Evolutionary conservation across 2,888 invertebrate species (phyloP).

Genomic region (Lithophane leautieri): DNA sequence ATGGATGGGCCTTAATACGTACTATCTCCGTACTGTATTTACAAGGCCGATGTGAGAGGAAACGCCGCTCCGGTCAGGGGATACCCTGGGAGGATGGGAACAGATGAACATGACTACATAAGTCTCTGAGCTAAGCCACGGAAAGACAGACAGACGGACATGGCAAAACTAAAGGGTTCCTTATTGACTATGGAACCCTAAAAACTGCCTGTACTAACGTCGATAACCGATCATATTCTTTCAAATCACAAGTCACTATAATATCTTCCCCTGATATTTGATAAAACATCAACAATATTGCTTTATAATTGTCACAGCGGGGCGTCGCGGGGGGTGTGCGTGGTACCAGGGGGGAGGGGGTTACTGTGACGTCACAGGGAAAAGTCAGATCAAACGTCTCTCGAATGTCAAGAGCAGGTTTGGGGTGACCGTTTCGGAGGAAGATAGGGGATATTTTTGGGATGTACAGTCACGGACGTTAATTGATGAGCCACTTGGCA

Average conservation of each 20-base stretch:
- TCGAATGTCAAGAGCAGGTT: constrained; percentile 55
- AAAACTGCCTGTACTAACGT: background rate
- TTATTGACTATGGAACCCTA: too few species aligned
- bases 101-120: too few species aligned
- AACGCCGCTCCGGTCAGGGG: too few species aligned
- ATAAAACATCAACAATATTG: constrained; percentile 55
- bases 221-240: constrained; percentile 24
- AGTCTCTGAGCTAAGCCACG: too few species aligned
- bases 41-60: too few species aligned
- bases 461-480: background rate
- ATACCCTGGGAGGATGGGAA: too few species aligned
- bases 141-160: too few species aligned
- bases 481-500: too few species aligned
- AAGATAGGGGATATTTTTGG: background rate
- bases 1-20: too few species aligned
- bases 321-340: constrained; percentile 29
- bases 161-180: too few species aligned
- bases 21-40: too few species aligned
- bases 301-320: constrained; percentile 57
- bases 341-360: background rate
- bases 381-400: constrained; percentile 52
- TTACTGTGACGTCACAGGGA: constrained; percentile 57
- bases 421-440: constrained; percentile 3
- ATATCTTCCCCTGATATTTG: constrained; percentile 23
- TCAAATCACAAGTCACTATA: constrained; percentile 11